These are phyloP conservation scores for Caprella mutica DNA, from an alignment of 2,888 invertebrate species.

Conservation along the genomic window DNA sequence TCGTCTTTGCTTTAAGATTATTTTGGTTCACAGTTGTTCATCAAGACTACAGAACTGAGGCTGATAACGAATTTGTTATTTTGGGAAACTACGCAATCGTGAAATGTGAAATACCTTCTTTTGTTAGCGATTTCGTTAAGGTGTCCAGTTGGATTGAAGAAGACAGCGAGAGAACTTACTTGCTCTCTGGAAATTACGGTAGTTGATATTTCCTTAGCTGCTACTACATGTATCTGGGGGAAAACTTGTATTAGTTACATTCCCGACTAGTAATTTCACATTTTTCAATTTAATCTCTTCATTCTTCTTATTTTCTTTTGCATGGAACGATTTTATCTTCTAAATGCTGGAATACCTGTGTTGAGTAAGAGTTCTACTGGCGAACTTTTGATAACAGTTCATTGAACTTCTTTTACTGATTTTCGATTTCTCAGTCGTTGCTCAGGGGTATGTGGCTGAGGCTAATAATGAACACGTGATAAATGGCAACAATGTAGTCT, in stretches of 20 bases:
- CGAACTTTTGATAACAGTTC: too few species aligned
- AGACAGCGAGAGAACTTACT: constrained; percentile 10
- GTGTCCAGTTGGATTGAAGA: constrained; percentile 38
- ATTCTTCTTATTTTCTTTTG: too few species aligned
- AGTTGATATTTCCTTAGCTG: constrained; percentile 4
- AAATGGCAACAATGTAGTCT: constrained; percentile 77
- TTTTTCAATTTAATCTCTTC: too few species aligned
- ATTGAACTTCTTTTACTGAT: too few species aligned
- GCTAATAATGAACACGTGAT: constrained; percentile 90
- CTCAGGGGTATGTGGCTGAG: constrained; percentile 78
- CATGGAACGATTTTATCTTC: too few species aligned
- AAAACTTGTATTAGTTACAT: too few species aligned
- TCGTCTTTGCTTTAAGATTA: too few species aligned
- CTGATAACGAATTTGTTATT: constrained; percentile 60
- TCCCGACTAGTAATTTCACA: too few species aligned
- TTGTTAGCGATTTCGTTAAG: constrained; percentile 30
- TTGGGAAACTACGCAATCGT: constrained; percentile 74
- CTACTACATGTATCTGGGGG: too few species aligned
- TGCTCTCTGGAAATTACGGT: constrained; percentile 19
- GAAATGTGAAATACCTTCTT: constrained; percentile 80
- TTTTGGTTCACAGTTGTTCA: constrained; percentile 6
- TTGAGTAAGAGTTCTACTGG: too few species aligned
- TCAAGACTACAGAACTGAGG: constrained; percentile 13
- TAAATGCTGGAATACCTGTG: too few species aligned
- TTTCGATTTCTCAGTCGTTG: constrained; percentile 55